Evolutionary conservation across 2,113 vertebrate genomes (phyloP).

Genomic region (Mus pahari): DNA sequence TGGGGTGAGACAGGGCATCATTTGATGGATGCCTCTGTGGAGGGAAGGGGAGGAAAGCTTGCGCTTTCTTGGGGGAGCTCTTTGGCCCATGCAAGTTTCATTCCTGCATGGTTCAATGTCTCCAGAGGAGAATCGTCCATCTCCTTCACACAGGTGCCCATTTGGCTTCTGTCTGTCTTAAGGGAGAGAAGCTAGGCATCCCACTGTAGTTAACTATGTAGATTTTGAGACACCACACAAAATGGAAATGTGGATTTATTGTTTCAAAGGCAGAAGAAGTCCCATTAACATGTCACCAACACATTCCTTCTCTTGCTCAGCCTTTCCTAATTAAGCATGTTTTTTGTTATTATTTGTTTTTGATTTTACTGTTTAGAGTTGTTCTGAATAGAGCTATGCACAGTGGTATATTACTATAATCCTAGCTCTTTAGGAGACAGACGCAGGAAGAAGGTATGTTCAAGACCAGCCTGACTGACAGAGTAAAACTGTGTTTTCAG

Average conservation of each 20-base stretch:
- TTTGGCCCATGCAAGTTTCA: neutral
- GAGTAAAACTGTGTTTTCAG: neutral
- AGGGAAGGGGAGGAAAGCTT: neutral
- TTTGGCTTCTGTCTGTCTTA: neutral
- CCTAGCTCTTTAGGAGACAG: neutral
- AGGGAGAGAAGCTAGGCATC: neutral
- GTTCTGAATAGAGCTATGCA: neutral
- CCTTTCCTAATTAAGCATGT: neutral
- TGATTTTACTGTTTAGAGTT: slow-evolving; percentile 38
- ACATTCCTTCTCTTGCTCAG: neutral
- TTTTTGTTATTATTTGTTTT: neutral
- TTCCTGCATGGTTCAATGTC: neutral
- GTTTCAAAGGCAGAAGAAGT: slow-evolving; percentile 17
- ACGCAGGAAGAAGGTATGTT: neutral
- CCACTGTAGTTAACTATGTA: neutral
- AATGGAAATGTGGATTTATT: neutral
- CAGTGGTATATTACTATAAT: neutral
- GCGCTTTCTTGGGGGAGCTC: neutral
- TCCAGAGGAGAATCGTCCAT: neutral
- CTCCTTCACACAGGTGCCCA: neutral
- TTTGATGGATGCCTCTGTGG: neutral
- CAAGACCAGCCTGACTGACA: neutral
- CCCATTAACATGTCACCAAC: neutral
- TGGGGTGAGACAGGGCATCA: accelerated
- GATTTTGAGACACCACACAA: neutral